These are phyloP conservation scores for Cryptops parisi DNA, from an alignment of 2,888 invertebrate species.

Conservation along the genomic window DNA sequence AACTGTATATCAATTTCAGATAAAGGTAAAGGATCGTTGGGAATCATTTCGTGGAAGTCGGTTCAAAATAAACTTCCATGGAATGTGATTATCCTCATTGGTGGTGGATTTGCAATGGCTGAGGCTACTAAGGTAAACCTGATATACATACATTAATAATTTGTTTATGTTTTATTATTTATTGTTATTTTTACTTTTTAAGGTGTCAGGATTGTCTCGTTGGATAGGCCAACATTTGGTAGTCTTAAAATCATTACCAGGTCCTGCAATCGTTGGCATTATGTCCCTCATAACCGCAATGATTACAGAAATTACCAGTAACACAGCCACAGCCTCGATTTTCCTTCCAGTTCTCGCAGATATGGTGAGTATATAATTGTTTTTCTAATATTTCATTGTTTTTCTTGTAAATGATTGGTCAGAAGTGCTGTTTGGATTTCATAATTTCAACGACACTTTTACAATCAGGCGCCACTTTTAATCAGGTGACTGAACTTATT, in stretches of 20 bases:
- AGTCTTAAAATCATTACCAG: constrained; percentile 24
- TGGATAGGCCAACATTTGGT: constrained; percentile 27
- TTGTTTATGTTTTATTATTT: neutral
- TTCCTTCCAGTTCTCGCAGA: constrained; percentile 31
- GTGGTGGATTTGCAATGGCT: constrained; percentile 83
- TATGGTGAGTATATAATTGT: no score
- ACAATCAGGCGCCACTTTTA: no score
- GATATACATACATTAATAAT: neutral
- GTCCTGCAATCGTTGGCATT: constrained; percentile 28
- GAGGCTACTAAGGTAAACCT: constrained; percentile 50
- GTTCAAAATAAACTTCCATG: constrained; percentile 76
- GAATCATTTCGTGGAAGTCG: constrained; percentile 68
- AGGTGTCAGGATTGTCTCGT: constrained; percentile 28
- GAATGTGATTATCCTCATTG: constrained; percentile 73
- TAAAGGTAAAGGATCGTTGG: no score
- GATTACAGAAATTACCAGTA: constrained; percentile 34
- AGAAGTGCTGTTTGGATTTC: no score
- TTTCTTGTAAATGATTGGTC: no score
- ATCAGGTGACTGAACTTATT: no score
- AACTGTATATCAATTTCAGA: no score
- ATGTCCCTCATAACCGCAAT: constrained; percentile 29
- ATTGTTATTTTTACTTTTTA: neutral
- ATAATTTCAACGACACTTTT: no score
- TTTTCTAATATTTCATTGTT: no score
- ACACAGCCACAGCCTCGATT: constrained; percentile 34